Evolutionary conservation across 2,888 invertebrate genomes (phyloP).

Genomic region (Acholoe squamosa): DNA sequence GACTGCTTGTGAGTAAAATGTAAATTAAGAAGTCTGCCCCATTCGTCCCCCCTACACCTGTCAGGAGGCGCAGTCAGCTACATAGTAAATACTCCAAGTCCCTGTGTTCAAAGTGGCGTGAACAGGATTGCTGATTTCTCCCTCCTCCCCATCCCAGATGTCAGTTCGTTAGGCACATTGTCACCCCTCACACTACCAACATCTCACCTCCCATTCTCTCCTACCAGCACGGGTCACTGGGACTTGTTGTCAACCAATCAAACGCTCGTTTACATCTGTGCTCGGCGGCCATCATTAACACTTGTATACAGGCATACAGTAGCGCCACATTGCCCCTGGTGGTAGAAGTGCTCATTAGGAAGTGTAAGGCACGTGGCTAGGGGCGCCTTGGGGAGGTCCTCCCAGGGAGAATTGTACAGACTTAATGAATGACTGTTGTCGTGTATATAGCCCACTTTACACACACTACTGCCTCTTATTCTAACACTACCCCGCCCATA

Average conservation of each 20-base stretch:
- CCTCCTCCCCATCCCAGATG: constrained; percentile 39
- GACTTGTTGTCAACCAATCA: constrained; percentile 55
- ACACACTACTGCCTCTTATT: too few relatives aligned
- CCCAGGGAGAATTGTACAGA: constrained; percentile 1
- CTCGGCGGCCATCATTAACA: constrained; percentile 44
- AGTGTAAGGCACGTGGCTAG: neutral
- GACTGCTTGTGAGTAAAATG: too few relatives aligned
- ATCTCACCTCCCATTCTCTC: neutral
- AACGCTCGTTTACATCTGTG: constrained; percentile 58
- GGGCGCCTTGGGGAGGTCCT: constrained; percentile 1
- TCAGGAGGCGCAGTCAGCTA: too few relatives aligned
- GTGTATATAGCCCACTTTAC: neutral
- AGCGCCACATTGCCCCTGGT: neutral
- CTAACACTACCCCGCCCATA: too few relatives aligned
- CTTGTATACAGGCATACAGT: constrained; percentile 37
- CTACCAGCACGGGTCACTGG: neutral
- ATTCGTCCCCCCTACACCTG: too few relatives aligned
- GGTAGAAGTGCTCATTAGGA: constrained; percentile 15
- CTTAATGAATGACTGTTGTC: constrained; percentile 1
- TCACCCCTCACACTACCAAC: neutral
- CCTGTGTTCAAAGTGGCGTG: neutral
- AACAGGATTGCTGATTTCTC: neutral
- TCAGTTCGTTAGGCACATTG: constrained; percentile 16
- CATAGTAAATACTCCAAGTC: neutral
- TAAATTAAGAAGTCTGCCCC: too few relatives aligned